Conservation (phyloP, 2,888 invertebrate genomes). For the Prosapia bicincta region DNA sequence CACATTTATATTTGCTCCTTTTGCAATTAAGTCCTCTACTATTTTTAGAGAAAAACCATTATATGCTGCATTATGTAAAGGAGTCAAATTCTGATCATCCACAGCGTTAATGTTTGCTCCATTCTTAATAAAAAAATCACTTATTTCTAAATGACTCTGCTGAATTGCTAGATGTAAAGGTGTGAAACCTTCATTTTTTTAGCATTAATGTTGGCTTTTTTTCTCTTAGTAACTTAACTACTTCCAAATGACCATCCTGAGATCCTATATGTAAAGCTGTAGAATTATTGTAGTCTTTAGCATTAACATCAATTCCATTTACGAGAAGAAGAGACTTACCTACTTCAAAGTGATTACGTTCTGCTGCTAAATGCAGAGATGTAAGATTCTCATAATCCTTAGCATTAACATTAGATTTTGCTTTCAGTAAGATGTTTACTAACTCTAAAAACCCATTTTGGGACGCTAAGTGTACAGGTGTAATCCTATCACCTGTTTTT, state of each 20-base stretch:
- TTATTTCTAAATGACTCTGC: not conserved
- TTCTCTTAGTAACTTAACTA: not conserved
- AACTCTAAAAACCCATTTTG: too few species aligned
- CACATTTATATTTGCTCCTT: too few species aligned
- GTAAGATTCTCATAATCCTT: too few species aligned
- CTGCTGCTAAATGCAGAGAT: not conserved
- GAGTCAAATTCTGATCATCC: too few species aligned
- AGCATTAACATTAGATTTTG: too few species aligned
- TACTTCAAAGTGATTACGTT: not conserved
- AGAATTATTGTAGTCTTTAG: not conserved
- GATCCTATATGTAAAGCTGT: not conserved
- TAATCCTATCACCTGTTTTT: too few species aligned
- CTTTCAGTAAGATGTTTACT: too few species aligned
- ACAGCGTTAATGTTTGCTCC: too few species aligned
- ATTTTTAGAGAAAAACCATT: not conserved
- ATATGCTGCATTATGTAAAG: too few species aligned
- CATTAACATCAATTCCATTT: not conserved
- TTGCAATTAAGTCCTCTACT: not conserved
- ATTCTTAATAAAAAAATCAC: not conserved
- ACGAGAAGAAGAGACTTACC: not conserved
- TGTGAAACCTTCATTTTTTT: not conserved
- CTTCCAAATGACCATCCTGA: not conserved
- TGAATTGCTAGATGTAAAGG: not conserved
- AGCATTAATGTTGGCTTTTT: not conserved
- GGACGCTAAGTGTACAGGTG: too few species aligned